A percentile compares a stretch with the other conserved stretches of the same genome.
phyloP scores from a whole-genome alignment of 2,888 invertebrate genomes.

The Meiosimyza decipiens region DNA sequence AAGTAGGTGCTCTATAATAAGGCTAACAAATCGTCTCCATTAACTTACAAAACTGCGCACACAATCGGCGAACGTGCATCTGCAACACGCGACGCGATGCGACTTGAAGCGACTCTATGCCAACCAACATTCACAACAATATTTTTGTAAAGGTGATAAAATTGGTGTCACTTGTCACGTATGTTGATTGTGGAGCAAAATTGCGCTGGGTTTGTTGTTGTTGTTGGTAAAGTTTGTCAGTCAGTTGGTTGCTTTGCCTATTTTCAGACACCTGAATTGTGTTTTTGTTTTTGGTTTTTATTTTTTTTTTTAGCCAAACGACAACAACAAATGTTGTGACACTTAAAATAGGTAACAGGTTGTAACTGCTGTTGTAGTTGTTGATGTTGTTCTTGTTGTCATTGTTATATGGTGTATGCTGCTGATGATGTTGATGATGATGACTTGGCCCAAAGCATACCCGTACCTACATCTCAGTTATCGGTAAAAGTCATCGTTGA shows the following conservation, averaged over 20 bases:
- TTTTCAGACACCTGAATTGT: not conserved
- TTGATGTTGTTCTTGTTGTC: slow-evolving; percentile 3
- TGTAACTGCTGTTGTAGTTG: slow-evolving; percentile 12
- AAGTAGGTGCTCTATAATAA: slow-evolving; percentile 51
- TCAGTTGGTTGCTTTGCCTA: not conserved
- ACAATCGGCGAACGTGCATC: slow-evolving; percentile 61
- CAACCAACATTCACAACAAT: slow-evolving; percentile 35
- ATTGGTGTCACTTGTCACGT: slow-evolving; percentile 63
- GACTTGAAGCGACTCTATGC: slow-evolving; percentile 17
- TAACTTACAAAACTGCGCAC: slow-evolving; percentile 60
- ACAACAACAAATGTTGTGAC: slow-evolving; percentile 9
- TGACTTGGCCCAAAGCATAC: not conserved
- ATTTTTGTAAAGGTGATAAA: slow-evolving; percentile 56
- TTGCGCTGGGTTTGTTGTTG: slow-evolving; percentile 28
- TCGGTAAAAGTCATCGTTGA: too few relatives aligned
- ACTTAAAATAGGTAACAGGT: slow-evolving; percentile 18
- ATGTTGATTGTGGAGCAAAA: slow-evolving; percentile 60
- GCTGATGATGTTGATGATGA: not conserved
- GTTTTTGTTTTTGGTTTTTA: not conserved
- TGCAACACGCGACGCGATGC: slow-evolving; percentile 51
- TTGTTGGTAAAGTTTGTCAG: not conserved
- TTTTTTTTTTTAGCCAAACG: not conserved
- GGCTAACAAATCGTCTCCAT: slow-evolving; percentile 61
- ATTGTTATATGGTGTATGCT: not conserved
- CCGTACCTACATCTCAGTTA: too few relatives aligned